Evolutionary conservation across 2,113 vertebrate genomes (phyloP), one percentile per base, ranked within the genome.

Genomic region (Oriolus oriolus): DNA sequence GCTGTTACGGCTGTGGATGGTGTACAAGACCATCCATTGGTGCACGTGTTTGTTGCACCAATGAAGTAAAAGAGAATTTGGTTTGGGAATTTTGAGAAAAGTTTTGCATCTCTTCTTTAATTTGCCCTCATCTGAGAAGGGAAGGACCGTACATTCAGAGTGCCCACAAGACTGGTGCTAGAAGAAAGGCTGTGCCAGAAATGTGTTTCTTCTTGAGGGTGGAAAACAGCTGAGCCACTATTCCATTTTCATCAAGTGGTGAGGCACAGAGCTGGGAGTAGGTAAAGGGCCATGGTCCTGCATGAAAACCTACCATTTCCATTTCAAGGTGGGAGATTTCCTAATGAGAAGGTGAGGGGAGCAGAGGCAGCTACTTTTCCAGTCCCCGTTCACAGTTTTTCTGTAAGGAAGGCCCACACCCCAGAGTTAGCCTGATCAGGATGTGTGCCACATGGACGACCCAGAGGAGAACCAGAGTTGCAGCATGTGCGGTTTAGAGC

Each of bases 361-460:
- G 39, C 31, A 44, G 65, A 42, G 12, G 23, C 26, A 66, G 39
- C 52, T 59, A 41, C n/a, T 71, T 75, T 87, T 54, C 23, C 54
- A 35, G 61, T 42, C 16, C 9, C 39, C 27, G 22, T 41, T 16
- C 1, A 1, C 26, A 52, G 28, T 13, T 13, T 16, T 64, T 85
- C 28, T 12, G 9, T 15, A 35, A 30, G 4, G 18, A 49, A 83
- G 18, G 13, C 63, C 33, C 6, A 1, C 3, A 16, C 3, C 39
- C 39, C 37, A 30, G 3, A 7, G 27, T 50, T 3, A 23, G 30
- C 9, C 53, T 60, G 44, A 49, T 64, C 24, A 24, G 73, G 53
- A n/a, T 3, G 0, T 5, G 2, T 49, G 42, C 53, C 6, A 1
- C 0, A 0, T 63, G 41, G 20, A 82, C 30, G 28, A 66, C 24